Percentiles rank a stretch among this genome's conserved stretches.
Evolutionary conservation across 2,113 vertebrate genomes (phyloP).

Genomic region (Paramisgurnus dabryanus): DNA sequence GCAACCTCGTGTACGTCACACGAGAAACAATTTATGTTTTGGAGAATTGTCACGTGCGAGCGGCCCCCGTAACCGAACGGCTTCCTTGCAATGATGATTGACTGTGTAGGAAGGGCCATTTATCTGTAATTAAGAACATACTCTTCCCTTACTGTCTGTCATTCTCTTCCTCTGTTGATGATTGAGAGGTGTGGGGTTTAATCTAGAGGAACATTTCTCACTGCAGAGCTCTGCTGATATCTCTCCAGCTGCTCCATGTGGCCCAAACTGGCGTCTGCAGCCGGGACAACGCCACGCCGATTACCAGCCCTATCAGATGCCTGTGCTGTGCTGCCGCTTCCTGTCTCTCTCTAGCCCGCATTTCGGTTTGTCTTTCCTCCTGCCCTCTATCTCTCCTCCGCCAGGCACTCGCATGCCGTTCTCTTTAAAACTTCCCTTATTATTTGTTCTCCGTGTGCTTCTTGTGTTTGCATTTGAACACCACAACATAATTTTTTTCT

Average conservation of each 20-base stretch:
- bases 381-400: conserved; percentile 40
- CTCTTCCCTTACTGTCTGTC: conserved; percentile 46
- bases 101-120: conserved; percentile 45
- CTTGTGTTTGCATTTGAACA: neutral
- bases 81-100: conserved; percentile 38
- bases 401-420: conserved; percentile 26
- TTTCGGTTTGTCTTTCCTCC: conserved; percentile 45
- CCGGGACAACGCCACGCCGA: conserved; percentile 62
- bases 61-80: neutral
- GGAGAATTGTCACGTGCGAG: conserved; percentile 29
- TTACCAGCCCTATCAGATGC: conserved; percentile 67
- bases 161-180: conserved; percentile 57
- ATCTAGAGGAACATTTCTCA: conserved; percentile 73
- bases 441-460: conserved; percentile 34
- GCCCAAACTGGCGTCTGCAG: conserved; percentile 59
- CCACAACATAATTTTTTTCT: too few relatives aligned
- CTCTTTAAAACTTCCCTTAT: neutral
- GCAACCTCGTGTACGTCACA: conserved; percentile 42
- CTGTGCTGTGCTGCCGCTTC: conserved; percentile 59
- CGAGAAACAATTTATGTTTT: conserved; percentile 5
- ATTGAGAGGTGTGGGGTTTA: conserved; percentile 67
- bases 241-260: conserved; percentile 61
- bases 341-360: conserved; percentile 57
- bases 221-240: conserved; percentile 65
- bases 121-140: conserved; percentile 49